Conservation (phyloP, 1,140 invertebrate species). For the Bombus sylvicola region DNA sequence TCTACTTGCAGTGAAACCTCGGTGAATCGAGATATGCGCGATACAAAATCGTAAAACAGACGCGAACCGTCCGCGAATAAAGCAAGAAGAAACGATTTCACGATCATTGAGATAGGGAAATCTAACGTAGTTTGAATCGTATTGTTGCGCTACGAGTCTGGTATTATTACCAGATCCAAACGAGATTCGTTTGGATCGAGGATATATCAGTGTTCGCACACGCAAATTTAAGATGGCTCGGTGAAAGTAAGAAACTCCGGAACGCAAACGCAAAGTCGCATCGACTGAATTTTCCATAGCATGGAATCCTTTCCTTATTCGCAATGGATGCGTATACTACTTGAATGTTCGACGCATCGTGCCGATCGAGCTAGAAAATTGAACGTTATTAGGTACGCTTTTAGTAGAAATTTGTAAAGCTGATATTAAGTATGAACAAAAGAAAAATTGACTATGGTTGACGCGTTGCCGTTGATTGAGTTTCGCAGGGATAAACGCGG, state of each 20-base stretch:
- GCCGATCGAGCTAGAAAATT: no score
- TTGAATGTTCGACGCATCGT: no score
- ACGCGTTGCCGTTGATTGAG: no score
- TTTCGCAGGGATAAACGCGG: no score
- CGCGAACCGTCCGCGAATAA: background rate
- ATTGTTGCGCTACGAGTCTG: background rate
- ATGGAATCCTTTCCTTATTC: no score
- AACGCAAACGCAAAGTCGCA: background rate
- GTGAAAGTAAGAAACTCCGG: slow-evolving; percentile 28
- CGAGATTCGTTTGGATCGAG: slow-evolving; percentile 1
- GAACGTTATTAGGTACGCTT: no score
- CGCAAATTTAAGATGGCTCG: slow-evolving; percentile 14
- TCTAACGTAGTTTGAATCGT: background rate
- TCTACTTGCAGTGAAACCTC: background rate
- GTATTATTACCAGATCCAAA: slow-evolving; percentile 20
- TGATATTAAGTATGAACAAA: no score
- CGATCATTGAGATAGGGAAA: slow-evolving; percentile 13
- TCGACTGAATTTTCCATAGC: background rate
- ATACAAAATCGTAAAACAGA: no score
- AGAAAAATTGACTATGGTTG: no score
- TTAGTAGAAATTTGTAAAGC: no score
- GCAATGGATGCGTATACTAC: no score
- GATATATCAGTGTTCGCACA: background rate
- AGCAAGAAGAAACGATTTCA: slow-evolving; percentile 17
- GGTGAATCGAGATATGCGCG: no score